Conservation (phyloP, 2,113 vertebrate genomes). For the Porphyrio hochstetteri region DNA sequence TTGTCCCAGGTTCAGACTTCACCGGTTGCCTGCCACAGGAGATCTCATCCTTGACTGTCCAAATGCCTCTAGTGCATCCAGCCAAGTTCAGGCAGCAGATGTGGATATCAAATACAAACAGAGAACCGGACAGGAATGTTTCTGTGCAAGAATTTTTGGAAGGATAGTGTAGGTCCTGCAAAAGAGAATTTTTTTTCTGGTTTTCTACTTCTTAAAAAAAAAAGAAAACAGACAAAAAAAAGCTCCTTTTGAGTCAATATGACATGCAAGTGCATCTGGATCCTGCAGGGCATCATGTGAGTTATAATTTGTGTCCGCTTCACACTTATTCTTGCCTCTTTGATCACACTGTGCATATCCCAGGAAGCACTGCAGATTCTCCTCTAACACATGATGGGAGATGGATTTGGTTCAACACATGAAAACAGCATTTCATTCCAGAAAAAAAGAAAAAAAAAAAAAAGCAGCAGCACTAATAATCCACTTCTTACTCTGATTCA, state of each 20-base stretch:
- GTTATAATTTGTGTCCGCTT: not conserved
- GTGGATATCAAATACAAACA: slow-evolving; percentile 1
- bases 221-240: not conserved
- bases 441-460: not conserved
- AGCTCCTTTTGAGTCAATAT: slow-evolving; percentile 19
- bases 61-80: not conserved
- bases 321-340: not conserved
- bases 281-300: not conserved
- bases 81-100: slow-evolving; percentile 22
- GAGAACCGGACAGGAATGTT: not conserved
- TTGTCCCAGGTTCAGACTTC: not conserved
- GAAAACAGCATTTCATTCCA: not conserved
- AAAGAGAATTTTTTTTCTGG: not conserved
- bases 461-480: not conserved
- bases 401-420: not conserved
- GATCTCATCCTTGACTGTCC: not conserved
- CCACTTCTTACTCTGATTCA: not conserved
- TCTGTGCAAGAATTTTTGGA: not conserved
- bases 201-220: not conserved
- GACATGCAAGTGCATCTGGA: slow-evolving; percentile 30
- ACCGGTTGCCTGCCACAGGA: not conserved
- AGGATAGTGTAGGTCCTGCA: not conserved
- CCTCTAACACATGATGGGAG: not conserved
- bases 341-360: not conserved
- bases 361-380: not conserved